Conservation (phyloP, 2,797 vertebrate species). For the Muraenolepis orangiensis region DNA sequence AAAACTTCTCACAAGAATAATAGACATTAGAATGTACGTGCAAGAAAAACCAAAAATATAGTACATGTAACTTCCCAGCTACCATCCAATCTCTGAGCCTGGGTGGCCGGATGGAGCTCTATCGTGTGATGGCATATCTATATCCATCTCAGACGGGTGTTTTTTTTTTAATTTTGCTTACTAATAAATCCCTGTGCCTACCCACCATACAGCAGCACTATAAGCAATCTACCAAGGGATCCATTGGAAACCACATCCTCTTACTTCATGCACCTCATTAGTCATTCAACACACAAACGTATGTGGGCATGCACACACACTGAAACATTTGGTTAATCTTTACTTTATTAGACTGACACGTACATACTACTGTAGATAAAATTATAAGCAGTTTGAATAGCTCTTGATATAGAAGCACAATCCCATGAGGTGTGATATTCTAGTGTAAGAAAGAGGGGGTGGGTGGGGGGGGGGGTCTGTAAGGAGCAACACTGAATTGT, state of each 20-base stretch:
- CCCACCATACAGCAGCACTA: slow-evolving; percentile 49
- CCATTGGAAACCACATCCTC: slow-evolving; percentile 58
- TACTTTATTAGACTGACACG: slow-evolving; percentile 57
- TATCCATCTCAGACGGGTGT: slow-evolving; percentile 56
- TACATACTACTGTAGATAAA: no score
- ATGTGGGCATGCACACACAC: slow-evolving; percentile 25
- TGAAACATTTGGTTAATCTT: slow-evolving; percentile 51
- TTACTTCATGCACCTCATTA: slow-evolving; percentile 19
- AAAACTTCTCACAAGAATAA: neutral
- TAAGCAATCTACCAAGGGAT: slow-evolving; percentile 53
- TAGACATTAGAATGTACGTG: neutral
- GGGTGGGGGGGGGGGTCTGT: slow-evolving; percentile 27
- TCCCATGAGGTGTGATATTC: slow-evolving; percentile 49
- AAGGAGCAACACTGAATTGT: slow-evolving; percentile 15
- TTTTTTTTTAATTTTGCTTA: slow-evolving; percentile 50
- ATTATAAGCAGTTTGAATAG: slow-evolving; percentile 66
- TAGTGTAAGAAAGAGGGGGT: slow-evolving; percentile 49
- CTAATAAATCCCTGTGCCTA: slow-evolving; percentile 65
- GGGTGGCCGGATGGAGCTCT: slow-evolving; percentile 30
- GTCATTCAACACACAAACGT: neutral
- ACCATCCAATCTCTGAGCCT: neutral
- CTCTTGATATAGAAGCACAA: slow-evolving; percentile 43
- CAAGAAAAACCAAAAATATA: neutral
- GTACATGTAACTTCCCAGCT: neutral
- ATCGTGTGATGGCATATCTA: slow-evolving; percentile 47